Evolutionary conservation across 1,140 invertebrate genomes (phyloP).

Genomic region (Drosophila murphyi): DNA sequence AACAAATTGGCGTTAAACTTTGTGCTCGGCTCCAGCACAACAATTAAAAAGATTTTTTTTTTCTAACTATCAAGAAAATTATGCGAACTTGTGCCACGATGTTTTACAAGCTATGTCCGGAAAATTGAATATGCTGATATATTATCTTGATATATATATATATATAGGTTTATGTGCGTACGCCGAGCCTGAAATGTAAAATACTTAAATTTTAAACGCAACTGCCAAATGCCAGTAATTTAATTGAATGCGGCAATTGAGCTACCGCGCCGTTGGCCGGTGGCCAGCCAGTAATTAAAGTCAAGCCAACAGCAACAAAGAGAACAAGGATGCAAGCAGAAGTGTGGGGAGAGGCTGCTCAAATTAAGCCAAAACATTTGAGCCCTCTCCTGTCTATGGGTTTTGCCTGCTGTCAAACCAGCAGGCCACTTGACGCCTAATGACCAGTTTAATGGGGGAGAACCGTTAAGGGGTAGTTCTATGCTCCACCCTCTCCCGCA

Average conservation of each 20-base stretch:
- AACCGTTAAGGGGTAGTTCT: background rate
- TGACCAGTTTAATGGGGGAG: conserved; percentile 76
- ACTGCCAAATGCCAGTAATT: conserved; percentile 51
- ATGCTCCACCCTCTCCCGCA: background rate
- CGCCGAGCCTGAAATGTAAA: background rate
- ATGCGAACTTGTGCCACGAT: conserved; percentile 29
- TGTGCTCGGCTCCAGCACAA: conserved; percentile 47
- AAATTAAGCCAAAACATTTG: conserved; percentile 79
- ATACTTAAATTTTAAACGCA: conserved; percentile 49
- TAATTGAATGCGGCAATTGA: conserved; percentile 54
- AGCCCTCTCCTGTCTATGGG: conserved; percentile 48
- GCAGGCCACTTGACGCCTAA: conserved; percentile 77
- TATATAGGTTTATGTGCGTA: background rate
- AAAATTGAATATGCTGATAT: background rate
- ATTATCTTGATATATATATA: background rate
- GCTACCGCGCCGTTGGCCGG: conserved; percentile 36
- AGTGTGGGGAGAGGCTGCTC: conserved; percentile 35
- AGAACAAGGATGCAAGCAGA: conserved; percentile 29
- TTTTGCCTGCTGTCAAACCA: conserved; percentile 52
- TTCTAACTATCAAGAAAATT: conserved; percentile 39
- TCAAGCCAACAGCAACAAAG: conserved; percentile 46
- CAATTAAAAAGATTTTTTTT: conserved; percentile 75
- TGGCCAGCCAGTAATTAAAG: conserved; percentile 55
- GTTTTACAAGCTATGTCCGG: background rate
- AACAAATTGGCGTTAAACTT: conserved; percentile 64